Evolutionary conservation across 2,797 vertebrate genomes (phyloP), one percentile per base, ranked within the genome.

Genomic region (Hemitrygon akajei): DNA sequence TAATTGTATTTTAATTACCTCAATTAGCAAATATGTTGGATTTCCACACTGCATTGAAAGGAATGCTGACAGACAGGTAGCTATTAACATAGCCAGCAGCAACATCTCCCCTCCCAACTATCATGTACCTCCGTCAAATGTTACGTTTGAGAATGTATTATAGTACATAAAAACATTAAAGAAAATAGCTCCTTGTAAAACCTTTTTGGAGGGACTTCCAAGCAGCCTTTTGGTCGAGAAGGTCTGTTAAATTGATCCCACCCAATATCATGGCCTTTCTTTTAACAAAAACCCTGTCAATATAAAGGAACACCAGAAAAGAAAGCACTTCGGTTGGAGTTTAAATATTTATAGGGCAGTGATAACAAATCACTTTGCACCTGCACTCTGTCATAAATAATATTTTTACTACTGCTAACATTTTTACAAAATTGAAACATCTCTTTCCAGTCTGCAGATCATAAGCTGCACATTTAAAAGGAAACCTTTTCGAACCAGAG

Each of bases 341-440:
- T 89, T 89, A 89, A 89, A 89, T 89, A 89, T 89, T 89, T 89
- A 89, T 66, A 69, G 86, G 86, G 34, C 63, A 89, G 86, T 69
- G 86, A 60, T 89, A 69, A 89, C 86, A 89, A 89, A 89, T 89
- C 34, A 66, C 86, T 89, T 89, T 89, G 86, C n/a, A 89, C 86
- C 60, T 37, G 63, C 66, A 37, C 37, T 69, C 63, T 89, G 86
- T 69, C 63, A 86, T 86, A 89, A 89, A 89, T 89, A 37, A 69
- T 89, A 69, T 89, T 25, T 89, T 89, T 89, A 89, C 69, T 11
- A 89, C 60, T 69, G 86, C 60, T 86, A 89, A 22, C 86, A 69
- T 34, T 89, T 47, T 63, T 37, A 20, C 16, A 18, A 6, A 18
- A 69, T 89, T 89, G 86, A 89, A 89, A 89, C 20, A 89, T 89